A percentile compares a stretch with the other conserved stretches of the same genome.
These are phyloP conservation scores for Mantis religiosa DNA, from an alignment of 2,888 invertebrate genomes.

Conservation along the genomic window DNA sequence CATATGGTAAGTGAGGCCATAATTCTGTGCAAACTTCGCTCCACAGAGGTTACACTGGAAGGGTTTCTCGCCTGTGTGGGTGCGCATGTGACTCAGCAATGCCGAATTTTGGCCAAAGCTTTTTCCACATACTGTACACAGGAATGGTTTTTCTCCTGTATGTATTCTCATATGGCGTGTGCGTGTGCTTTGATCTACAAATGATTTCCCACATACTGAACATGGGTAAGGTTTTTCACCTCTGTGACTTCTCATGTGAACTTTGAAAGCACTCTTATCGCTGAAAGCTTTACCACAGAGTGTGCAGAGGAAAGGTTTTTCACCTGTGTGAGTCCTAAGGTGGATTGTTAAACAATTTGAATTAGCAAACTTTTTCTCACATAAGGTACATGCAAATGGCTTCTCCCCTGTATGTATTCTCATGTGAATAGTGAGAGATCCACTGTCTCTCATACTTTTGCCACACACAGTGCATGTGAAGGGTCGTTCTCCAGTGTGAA, in stretches of 20 bases:
- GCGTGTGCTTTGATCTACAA: conserved; percentile 10
- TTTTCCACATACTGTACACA: background rate
- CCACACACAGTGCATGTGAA: conserved; percentile 9
- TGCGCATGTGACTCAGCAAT: background rate
- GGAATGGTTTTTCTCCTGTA: background rate
- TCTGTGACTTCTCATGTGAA: conserved; percentile 3
- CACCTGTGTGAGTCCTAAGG: conserved; percentile 5
- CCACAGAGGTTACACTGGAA: background rate
- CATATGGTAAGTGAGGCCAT: conserved; percentile 8
- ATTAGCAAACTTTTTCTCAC: background rate
- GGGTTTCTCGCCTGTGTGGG: background rate
- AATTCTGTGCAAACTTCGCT: background rate
- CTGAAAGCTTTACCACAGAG: conserved; percentile 1
- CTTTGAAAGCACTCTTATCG: background rate
- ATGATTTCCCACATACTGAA: conserved; percentile 7
- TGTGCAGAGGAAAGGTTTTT: conserved; percentile 7
- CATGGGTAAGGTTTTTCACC: conserved; percentile 5
- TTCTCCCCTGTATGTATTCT: conserved; percentile 5
- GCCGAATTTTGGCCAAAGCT: background rate
- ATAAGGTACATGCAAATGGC: background rate
- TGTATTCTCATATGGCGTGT: background rate
- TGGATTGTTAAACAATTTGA: background rate
- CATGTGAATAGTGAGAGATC: conserved; percentile 5
- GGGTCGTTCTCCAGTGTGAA: background rate
- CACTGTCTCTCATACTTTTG: background rate